Evolutionary conservation across 2,888 invertebrate genomes (phyloP), one percentile per base, ranked within the genome.

Genomic region (Scaptodrosophila latifasciaeformis): DNA sequence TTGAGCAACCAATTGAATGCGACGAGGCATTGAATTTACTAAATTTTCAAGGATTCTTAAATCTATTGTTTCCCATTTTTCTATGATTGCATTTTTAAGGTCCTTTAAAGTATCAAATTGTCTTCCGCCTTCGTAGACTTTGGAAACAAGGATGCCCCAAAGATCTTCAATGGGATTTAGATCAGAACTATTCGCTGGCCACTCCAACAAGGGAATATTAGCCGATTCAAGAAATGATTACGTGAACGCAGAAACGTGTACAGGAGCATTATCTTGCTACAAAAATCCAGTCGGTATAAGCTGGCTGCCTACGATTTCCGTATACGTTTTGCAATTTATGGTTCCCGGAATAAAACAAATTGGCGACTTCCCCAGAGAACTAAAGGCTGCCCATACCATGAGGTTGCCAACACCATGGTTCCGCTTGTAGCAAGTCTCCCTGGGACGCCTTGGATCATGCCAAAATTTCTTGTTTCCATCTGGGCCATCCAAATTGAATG

Each of bases 181-280:
- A 37, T 51, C 51, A 12, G 51, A 46, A 42, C 51, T 49, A 27
- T 34, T 18, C 10, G 43, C 48, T 27, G 51, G 56, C 55, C 46
- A 50, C 17, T 31, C 18, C 29, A 50, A 45, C 6, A 57, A 30
- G 2, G 15, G 24, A 42, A 51, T 43, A 15, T 56, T 47, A 13
- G 39, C 29, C n/a, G 13, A n/a, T 18, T 24, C 18, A n/a, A 55
- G 30, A 24, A 31, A 46, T 9, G 21, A n/a, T 21, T 46, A 54
- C 18, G 57, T 42, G 10, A 31, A 30, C 31, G 3, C 19, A 10
- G 43, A 27, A 9, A 19, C 21, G 29, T 52, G 50, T 27, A 53
- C 47, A 29, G 48, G 37, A 12, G 55, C 49, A 39, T 50, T 59
- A 44, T 54, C 46, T 40, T 60, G 46, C 43, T 60, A 42, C n/a